A percentile compares a stretch with the other conserved stretches of the same genome.
Evolutionary conservation across 2,113 vertebrate species (phyloP).

Genomic region (Zonotrichia leucophrys): DNA sequence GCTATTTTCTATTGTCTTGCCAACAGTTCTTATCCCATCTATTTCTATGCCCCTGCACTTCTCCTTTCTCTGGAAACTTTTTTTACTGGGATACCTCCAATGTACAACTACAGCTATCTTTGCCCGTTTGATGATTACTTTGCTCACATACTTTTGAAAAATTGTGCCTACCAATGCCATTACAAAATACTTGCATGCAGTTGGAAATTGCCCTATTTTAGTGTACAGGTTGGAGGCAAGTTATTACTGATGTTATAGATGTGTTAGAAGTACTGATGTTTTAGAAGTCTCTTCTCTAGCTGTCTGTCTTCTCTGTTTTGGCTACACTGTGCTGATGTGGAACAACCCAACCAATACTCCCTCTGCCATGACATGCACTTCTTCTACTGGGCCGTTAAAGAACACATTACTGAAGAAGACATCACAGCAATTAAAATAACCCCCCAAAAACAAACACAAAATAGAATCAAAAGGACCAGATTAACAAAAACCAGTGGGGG

Average conservation of each 20-base stretch:
- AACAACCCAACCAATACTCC: background rate
- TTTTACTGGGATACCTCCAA: fast-evolving
- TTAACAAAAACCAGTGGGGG: background rate
- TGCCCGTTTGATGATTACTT: background rate
- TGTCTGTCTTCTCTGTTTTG: background rate
- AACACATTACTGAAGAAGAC: background rate
- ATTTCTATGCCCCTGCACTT: background rate
- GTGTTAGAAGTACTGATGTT: background rate
- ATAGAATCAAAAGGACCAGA: background rate
- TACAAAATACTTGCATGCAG: background rate
- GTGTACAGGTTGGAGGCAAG: background rate
- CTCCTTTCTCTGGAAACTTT: background rate
- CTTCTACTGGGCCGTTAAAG: background rate
- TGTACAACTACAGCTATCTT: background rate
- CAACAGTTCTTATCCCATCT: background rate
- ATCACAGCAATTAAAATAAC: background rate
- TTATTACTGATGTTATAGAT: background rate
- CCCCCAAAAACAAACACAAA: background rate
- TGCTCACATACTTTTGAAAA: background rate
- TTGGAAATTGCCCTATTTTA: background rate
- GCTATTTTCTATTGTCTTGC: background rate
- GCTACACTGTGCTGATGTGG: background rate
- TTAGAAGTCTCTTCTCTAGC: too few species aligned
- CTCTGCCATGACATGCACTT: background rate
- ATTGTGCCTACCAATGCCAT: background rate